phyloP scores from a whole-genome alignment of 2,888 invertebrate species.

The Hirudinaria manillensis region DNA sequence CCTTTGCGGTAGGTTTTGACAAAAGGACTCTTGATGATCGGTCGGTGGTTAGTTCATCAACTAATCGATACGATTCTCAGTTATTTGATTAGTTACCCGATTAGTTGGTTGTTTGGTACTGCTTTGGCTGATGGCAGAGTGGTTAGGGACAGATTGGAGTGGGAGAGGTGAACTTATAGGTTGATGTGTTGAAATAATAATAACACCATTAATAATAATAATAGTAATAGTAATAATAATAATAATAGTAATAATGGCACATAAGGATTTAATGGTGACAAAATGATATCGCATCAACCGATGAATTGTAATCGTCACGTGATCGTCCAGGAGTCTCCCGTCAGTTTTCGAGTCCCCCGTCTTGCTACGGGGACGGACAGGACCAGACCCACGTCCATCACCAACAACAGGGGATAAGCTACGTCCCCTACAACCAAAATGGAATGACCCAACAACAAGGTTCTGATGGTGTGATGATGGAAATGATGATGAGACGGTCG shows the following conservation, averaged over 20 bases:
- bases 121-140: too few species aligned
- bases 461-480: background rate
- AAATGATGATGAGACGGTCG: background rate
- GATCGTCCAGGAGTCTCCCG: background rate
- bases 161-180: too few species aligned
- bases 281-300: too few species aligned
- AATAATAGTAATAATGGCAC: too few species aligned
- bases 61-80: background rate
- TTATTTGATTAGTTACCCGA: background rate
- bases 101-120: too few species aligned
- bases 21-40: background rate
- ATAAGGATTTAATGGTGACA: too few species aligned
- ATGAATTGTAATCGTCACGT: too few species aligned
- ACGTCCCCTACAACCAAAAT: constrained; percentile 2
- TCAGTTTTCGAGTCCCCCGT: constrained; percentile 20
- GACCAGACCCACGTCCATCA: background rate
- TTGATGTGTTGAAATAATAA: too few species aligned
- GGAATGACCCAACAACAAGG: constrained; percentile 11
- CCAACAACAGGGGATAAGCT: background rate
- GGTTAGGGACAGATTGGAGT: too few species aligned
- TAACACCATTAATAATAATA: too few species aligned
- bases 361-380: background rate
- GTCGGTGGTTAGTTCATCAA: background rate
- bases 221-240: too few species aligned
- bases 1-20: constrained; percentile 40